These are phyloP conservation scores for Eumacrocentrus americanus DNA, from an alignment of 2,888 invertebrate genomes.

Conservation along the genomic window DNA sequence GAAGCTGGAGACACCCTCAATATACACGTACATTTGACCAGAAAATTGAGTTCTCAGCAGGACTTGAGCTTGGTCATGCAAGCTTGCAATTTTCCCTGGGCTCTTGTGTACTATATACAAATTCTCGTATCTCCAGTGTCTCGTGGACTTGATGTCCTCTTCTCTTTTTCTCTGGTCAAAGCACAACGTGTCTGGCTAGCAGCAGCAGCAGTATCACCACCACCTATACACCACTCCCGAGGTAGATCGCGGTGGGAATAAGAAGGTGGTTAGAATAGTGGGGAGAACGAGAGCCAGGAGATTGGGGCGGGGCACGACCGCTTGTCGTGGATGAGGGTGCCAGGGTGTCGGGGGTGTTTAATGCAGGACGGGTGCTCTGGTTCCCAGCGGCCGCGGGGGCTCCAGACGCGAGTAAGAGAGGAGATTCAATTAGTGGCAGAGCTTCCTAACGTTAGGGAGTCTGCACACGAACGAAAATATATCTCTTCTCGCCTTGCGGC, in stretches of 20 bases:
- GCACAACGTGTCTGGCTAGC: conserved; percentile 6
- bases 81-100: conserved; percentile 21
- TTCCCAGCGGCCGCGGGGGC: conserved; percentile 60
- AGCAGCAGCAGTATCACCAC: conserved; percentile 15
- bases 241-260: conserved; percentile 21
- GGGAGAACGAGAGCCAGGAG: conserved; percentile 33
- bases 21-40: conserved; percentile 6
- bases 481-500: conserved; percentile 13
- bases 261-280: conserved; percentile 27
- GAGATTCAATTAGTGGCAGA: conserved; percentile 61
- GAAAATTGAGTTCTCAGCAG: conserved; percentile 31
- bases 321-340: conserved; percentile 53
- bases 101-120: conserved; percentile 7
- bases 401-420: conserved; percentile 60
- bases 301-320: conserved; percentile 46
- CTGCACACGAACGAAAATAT: conserved; percentile 50
- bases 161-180: conserved; percentile 3
- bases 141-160: conserved; percentile 26
- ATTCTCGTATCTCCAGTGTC: neutral
- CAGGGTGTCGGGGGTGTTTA: conserved; percentile 60
- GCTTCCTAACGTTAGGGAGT: conserved; percentile 60
- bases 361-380: conserved; percentile 60
- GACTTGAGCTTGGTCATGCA: conserved; percentile 26
- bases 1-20: neutral
- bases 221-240: neutral